Conservation (phyloP, 2,113 vertebrate species). For the Triplophysa tibetana region DNA sequence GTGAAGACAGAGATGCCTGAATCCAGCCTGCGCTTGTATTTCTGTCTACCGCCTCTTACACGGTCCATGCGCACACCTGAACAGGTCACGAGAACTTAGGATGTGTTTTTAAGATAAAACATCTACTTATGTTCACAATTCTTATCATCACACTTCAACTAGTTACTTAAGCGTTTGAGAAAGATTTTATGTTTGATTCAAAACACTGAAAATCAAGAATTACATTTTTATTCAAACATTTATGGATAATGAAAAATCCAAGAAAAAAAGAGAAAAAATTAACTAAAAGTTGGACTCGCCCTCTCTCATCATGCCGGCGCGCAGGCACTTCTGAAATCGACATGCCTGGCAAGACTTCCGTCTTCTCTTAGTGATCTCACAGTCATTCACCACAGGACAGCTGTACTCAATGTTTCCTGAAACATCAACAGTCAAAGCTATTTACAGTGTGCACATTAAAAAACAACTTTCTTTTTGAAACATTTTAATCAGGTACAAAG, state of each 20-base stretch:
- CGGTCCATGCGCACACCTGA: conserved; percentile 76
- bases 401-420: conserved; percentile 77
- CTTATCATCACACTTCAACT: background rate
- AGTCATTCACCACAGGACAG: conserved; percentile 71
- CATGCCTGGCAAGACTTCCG: conserved; percentile 77
- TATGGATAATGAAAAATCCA: too few species aligned
- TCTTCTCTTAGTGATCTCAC: conserved; percentile 75
- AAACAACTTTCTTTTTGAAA: background rate
- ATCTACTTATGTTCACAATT: background rate
- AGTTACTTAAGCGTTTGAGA: too few species aligned
- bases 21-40: conserved; percentile 73
- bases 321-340: conserved; percentile 75
- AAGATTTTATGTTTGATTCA: background rate
- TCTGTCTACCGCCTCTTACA: conserved; percentile 73
- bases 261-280: too few species aligned
- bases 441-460: background rate
- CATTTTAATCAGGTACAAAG: too few species aligned
- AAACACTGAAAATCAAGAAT: background rate
- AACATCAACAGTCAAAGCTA: conserved; percentile 32
- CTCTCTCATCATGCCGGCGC: conserved; percentile 75
- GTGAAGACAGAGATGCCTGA: conserved; percentile 34
- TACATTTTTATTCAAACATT: too few species aligned
- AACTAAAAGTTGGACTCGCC: conserved; percentile 55
- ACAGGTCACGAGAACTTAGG: background rate
- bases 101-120: background rate